Evolutionary conservation across 2,113 vertebrate genomes (phyloP), one percentile per base, ranked within the genome.

Genomic region (Micromys minutus): DNA sequence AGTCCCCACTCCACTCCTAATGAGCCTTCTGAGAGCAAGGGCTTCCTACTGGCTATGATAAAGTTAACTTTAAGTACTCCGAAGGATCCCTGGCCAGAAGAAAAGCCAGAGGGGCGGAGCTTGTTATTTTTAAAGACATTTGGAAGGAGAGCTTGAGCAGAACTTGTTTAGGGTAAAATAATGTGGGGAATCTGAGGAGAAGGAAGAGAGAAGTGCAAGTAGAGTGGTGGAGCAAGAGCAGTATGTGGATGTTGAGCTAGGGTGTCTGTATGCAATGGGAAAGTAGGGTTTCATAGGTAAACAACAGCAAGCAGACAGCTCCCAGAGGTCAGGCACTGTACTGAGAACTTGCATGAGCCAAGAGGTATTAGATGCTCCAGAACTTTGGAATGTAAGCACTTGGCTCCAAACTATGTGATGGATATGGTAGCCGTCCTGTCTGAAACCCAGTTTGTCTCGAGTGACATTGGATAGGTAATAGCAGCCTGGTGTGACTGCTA

Each of bases 1-100:
- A 98, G 97, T 96, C 97, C 96, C 94, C 97, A 97, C 97, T 93
- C 97, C 87, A 98, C 94, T 94, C 97, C 97, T 96, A 97, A 98
- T 98, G 98, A 98, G 96, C 61, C 97, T 97, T 57, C 79, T 85
- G 93, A 93, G 69, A 93, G 63, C 52, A 47, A 47, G 76, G 52
- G 45, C 74, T 96, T 97, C 92, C 91, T 94, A 86, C 93, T 79
- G 74, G 91, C 61, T 91, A 52, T 39, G 84, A 95, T 61, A 80
- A 95, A 8, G 74, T 50, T 67, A 52, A 93, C 87, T 90, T 88
- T 91, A 97, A 95, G 94, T 95, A 96, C 55, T 67, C 24, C 12
- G 26, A 84, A 85, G 97, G 95, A 77, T 85, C 87, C n/a, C 16
- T 0, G 29, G 74, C 84, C 87, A 87, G 96, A 95, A 94, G 69